Conservation (phyloP, 2,888 invertebrate genomes). For the Cephus nigrinus region DNA sequence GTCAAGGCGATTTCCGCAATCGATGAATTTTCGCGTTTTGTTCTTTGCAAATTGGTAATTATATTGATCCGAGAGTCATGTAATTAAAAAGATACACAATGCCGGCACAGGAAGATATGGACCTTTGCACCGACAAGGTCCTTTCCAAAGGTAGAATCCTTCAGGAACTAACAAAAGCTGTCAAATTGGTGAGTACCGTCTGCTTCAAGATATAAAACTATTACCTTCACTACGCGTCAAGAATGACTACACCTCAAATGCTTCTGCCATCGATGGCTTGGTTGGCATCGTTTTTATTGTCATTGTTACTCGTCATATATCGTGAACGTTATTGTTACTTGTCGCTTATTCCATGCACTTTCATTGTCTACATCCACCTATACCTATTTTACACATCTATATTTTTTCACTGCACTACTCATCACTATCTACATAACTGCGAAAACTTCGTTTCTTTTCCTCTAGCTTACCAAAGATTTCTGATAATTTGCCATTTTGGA, state of each 20-base stretch:
- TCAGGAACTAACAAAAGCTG: constrained; percentile 63
- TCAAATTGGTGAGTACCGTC: constrained; percentile 61
- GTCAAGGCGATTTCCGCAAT: constrained; percentile 9
- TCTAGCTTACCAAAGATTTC: not conserved
- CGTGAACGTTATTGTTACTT: not conserved
- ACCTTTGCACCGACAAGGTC: constrained; percentile 63
- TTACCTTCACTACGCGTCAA: not conserved
- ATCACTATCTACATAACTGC: not conserved
- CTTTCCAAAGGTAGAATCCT: constrained; percentile 62
- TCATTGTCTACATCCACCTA: not conserved
- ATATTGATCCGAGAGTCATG: constrained; percentile 39
- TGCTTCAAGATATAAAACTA: constrained; percentile 8
- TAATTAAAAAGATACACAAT: constrained; percentile 42
- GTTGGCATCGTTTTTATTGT: not conserved
- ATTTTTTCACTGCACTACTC: not conserved
- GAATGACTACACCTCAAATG: not conserved
- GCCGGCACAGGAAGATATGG: constrained; percentile 59
- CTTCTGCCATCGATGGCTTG: not conserved
- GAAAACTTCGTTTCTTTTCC: not conserved
- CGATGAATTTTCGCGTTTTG: constrained; percentile 19
- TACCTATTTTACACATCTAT: not conserved
- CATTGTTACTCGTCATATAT: not conserved
- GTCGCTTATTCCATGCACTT: not conserved
- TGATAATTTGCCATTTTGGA: not conserved
- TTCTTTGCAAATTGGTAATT: constrained; percentile 17